Percentiles rank a stretch among this genome's conserved stretches.
Evolutionary conservation across 2,113 vertebrate species (phyloP).

Genomic region (Polypterus senegalus): DNA sequence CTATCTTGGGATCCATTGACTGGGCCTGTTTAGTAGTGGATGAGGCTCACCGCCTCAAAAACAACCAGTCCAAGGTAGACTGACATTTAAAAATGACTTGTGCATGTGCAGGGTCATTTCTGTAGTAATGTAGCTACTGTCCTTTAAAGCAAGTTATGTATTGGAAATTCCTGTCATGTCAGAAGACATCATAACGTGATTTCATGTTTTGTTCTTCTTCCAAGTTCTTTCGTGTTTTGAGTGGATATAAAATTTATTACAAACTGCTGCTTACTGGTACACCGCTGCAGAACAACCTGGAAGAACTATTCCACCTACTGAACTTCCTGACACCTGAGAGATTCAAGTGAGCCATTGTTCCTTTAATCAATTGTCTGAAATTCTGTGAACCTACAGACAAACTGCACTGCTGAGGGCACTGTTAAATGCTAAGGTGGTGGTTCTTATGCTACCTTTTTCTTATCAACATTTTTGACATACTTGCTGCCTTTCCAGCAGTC

Average conservation of each 20-base stretch:
- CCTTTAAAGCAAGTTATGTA: too few species aligned
- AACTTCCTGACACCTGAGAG: constrained; percentile 93
- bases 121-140: neutral
- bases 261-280: constrained; percentile 95
- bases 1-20: constrained; percentile 80
- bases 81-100: too few species aligned
- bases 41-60: constrained; percentile 92
- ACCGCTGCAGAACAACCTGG: constrained; percentile 93
- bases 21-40: constrained; percentile 96
- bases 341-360: constrained; percentile 71
- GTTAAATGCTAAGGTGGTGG: too few species aligned
- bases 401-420: too few species aligned
- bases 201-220: constrained; percentile 4
- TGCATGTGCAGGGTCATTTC: too few species aligned
- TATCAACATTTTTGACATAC: too few species aligned
- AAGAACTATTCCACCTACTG: constrained; percentile 93
- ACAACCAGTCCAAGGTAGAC: constrained; percentile 94
- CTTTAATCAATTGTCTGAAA: too few species aligned
- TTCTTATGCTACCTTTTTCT: too few species aligned
- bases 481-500: too few species aligned
- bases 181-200: too few species aligned
- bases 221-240: constrained; percentile 93
- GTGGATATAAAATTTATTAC: constrained; percentile 96
- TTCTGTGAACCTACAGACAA: too few species aligned
- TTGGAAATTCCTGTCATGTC: too few species aligned